phyloP scores from a whole-genome alignment of 2,113 vertebrate species.

The Ibidorhyncha struthersii region DNA sequence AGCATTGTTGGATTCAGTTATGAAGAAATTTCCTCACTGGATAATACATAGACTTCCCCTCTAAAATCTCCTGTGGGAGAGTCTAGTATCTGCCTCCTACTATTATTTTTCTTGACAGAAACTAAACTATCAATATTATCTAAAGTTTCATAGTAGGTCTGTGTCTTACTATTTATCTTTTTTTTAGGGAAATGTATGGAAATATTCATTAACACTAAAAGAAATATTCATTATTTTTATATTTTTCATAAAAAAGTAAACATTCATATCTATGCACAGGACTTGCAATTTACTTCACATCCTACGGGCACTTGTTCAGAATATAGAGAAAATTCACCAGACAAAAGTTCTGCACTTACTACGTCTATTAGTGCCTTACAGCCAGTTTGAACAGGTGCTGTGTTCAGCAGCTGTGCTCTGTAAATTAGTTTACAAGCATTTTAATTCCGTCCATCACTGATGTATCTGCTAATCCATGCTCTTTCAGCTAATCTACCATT shows the following conservation, averaged over 20 bases:
- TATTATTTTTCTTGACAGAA: neutral
- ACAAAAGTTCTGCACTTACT: neutral
- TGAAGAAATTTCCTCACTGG: neutral
- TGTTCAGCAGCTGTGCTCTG: neutral
- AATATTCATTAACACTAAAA: neutral
- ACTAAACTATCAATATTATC: neutral
- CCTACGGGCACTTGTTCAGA: neutral
- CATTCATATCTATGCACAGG: neutral
- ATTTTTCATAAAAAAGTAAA: neutral
- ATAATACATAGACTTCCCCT: neutral
- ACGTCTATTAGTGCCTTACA: neutral
- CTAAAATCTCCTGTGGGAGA: neutral
- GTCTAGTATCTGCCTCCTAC: neutral
- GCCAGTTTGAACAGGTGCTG: neutral
- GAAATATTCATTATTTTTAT: neutral
- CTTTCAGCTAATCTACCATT: neutral
- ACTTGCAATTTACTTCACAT: neutral
- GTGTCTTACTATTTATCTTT: neutral
- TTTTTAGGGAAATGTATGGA: neutral
- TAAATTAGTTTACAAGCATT: neutral
- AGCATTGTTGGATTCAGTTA: neutral
- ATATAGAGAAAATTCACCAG: neutral
- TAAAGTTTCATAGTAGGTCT: neutral
- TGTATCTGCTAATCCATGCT: neutral
- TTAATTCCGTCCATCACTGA: neutral